Percentiles rank a stretch among this genome's conserved stretches.
These are phyloP conservation scores for Archips crataeganus DNA, from an alignment of 2,888 invertebrate genomes.

Conservation along the genomic window DNA sequence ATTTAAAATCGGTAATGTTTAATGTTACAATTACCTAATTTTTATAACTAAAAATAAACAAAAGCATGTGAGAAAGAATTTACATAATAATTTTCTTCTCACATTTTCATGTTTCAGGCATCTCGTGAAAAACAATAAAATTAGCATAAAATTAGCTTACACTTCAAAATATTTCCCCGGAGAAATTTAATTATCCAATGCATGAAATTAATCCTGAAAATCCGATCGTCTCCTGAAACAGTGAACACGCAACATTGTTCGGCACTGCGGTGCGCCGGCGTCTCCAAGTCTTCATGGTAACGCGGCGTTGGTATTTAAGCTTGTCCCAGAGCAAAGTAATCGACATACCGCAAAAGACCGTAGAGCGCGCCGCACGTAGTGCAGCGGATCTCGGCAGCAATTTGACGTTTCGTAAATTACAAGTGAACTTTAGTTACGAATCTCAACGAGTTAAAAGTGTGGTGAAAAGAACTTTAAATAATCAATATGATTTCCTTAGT, in stretches of 20 bases:
- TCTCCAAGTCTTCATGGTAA: slow-evolving; percentile 78
- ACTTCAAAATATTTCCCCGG: neutral
- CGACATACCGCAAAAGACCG: slow-evolving; percentile 76
- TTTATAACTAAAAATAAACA: no score
- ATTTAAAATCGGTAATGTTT: slow-evolving; percentile 7
- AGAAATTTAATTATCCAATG: neutral
- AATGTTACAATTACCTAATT: neutral
- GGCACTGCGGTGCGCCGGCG: slow-evolving; percentile 65
- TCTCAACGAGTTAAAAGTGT: slow-evolving; percentile 78
- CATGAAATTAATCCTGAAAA: neutral
- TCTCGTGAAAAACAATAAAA: neutral
- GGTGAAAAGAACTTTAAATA: slow-evolving; percentile 67
- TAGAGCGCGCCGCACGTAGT: slow-evolving; percentile 82
- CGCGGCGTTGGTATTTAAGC: slow-evolving; percentile 73
- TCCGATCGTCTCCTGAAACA: slow-evolving; percentile 20
- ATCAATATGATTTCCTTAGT: slow-evolving; percentile 81
- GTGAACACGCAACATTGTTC: slow-evolving; percentile 13
- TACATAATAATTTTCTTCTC: neutral
- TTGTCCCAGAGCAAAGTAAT: slow-evolving; percentile 57
- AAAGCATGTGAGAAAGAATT: no score
- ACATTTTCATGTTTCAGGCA: slow-evolving; percentile 18
- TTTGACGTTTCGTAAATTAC: slow-evolving; percentile 84
- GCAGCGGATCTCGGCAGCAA: slow-evolving; percentile 81
- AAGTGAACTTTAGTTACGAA: slow-evolving; percentile 83
- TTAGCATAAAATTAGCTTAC: no score